Conservation (phyloP, 2,797 vertebrate genomes). For the Catamblyrhynchus diadema region DNA sequence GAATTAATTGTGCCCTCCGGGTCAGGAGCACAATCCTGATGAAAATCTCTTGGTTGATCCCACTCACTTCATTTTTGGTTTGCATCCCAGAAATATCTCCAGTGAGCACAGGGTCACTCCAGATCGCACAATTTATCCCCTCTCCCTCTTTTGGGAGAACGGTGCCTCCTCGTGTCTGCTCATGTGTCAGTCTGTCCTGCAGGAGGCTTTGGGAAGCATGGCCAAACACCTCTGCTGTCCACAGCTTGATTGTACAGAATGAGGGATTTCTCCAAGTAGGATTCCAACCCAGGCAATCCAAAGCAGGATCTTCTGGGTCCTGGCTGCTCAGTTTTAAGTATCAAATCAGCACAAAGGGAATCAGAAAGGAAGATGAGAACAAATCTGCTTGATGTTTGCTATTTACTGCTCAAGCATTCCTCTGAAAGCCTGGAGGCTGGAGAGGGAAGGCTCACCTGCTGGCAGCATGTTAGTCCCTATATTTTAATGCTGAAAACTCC, state of each 20-base stretch:
- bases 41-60: neutral
- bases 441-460: neutral
- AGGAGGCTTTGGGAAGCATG: neutral
- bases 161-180: neutral
- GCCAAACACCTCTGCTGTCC: neutral
- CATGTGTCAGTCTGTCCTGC: neutral
- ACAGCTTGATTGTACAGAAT: neutral
- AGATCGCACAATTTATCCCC: neutral
- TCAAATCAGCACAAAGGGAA: neutral
- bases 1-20: neutral
- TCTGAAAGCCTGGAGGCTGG: neutral
- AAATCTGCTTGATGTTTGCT: neutral
- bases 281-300: neutral
- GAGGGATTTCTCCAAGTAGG: neutral
- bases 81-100: neutral
- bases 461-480: neutral
- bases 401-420: fast-evolving
- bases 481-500: neutral
- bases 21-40: neutral
- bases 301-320: neutral
- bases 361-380: neutral
- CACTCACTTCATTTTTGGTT: neutral
- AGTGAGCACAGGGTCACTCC: neutral
- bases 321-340: neutral
- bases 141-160: neutral